Evolutionary conservation across 2,113 vertebrate species (phyloP).

Genomic region (Otus sunia): DNA sequence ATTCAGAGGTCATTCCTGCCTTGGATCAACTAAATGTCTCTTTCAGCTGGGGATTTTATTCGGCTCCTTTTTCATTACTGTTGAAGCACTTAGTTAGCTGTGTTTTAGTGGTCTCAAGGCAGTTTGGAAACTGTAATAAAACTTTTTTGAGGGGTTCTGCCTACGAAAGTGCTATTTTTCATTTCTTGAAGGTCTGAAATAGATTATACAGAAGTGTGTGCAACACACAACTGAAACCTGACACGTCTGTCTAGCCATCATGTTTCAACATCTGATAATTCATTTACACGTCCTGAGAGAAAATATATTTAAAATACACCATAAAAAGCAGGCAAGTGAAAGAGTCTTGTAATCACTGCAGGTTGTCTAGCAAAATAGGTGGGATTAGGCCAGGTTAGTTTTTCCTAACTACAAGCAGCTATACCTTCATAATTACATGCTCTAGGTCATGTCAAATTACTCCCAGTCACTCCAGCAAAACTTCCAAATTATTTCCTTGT

Average conservation of each 20-base stretch:
- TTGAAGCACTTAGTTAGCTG: conserved; percentile 70
- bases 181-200: conserved; percentile 63
- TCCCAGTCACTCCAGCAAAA: neutral
- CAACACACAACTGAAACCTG: conserved; percentile 53
- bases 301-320: conserved; percentile 45
- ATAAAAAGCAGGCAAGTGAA: neutral
- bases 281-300: conserved; percentile 42
- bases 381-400: neutral
- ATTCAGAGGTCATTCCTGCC: conserved; percentile 66
- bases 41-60: conserved; percentile 73
- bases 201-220: conserved; percentile 62
- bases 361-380: neutral
- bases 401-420: neutral
- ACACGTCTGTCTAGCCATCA: conserved; percentile 46
- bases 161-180: conserved; percentile 50
- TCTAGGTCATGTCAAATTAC: neutral
- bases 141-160: conserved; percentile 48
- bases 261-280: conserved; percentile 68
- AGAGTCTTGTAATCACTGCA: neutral
- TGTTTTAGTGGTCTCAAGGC: conserved; percentile 61
- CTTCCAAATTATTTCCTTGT: neutral
- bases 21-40: conserved; percentile 65
- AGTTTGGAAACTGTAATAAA: conserved; percentile 74
- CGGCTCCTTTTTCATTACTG: conserved; percentile 65
- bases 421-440: neutral